Percentiles rank a stretch among this genome's conserved stretches.
These are phyloP conservation scores for Paraescarpia echinospica DNA, from an alignment of 1,140 invertebrate species.

Conservation along the genomic window DNA sequence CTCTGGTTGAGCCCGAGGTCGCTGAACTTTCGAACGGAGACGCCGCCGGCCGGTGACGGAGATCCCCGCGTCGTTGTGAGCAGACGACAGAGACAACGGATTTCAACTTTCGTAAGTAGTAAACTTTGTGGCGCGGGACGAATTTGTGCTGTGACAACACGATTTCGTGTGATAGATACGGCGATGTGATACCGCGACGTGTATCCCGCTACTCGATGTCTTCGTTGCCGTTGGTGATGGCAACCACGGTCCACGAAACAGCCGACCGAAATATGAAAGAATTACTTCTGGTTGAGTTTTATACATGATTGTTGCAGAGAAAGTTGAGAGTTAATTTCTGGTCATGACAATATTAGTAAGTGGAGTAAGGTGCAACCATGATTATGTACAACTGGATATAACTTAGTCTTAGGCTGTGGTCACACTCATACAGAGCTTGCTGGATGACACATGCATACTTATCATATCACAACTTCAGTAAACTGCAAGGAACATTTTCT, in stretches of 20 bases:
- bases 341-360: too few species aligned
- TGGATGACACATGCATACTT: too few species aligned
- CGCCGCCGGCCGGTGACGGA: neutral
- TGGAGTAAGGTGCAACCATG: too few species aligned
- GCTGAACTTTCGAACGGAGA: neutral
- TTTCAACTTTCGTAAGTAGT: slow-evolving; percentile 1
- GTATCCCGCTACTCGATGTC: neutral
- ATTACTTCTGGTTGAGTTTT: too few species aligned
- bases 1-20: neutral
- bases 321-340: too few species aligned
- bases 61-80: neutral
- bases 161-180: neutral
- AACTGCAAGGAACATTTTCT: too few species aligned
- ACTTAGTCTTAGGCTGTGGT: too few species aligned
- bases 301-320: too few species aligned
- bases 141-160: neutral
- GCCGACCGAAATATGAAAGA: too few species aligned
- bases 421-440: too few species aligned
- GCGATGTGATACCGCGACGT: neutral
- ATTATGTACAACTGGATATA: too few species aligned
- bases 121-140: neutral
- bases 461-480: too few species aligned
- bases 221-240: neutral
- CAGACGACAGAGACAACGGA: neutral
- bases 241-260: neutral